Base-by-base conservation (phyloP, 2,113 vertebrate genomes). In the Gnathonemus longibarbis region DNA sequence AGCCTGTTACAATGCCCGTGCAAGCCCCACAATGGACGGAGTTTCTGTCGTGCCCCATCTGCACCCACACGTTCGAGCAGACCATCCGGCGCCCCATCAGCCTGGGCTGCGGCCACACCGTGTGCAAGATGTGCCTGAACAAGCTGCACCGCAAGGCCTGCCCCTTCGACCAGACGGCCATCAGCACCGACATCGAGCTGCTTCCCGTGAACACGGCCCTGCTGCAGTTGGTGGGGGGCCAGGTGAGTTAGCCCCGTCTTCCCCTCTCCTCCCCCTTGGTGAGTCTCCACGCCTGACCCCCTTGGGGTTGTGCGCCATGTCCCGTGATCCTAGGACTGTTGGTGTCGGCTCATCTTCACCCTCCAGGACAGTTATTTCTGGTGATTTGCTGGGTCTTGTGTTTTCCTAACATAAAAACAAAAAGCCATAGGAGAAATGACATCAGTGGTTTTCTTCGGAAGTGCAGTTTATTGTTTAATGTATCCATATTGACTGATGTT, bases 11-110 rank as follows among this genome's bases (percentile, higher is more conserved):
- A 95, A 99, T 99, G 98, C 98, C 98, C 95, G 98, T 99, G 95
- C 98, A 99, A 98, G 98, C 98, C 95, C 98, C 98, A 95, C 98
- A 99, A 96, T 99, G 98, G 98, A 99, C 98, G 89, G 98, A 99
- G 96, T 99, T 99, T 95, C 96, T 99, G 93, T 97, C 98, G 96
- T 99, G 98, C 96, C 98, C 98, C 0, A 99, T 99, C 97, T 99
- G 98, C 97, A 99, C 98, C 92, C 98, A 99, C 95, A 99, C 98
- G 88, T 99, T 99, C 88, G 98, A 99, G 89, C 98, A 99, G 95
- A 98, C 98, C 0, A 97, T 99, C 93, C 97, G 98, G 42, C 96
- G 98, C 94, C 98, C 98, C 93, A 99, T 99, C 96, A 99, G 98
- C 92, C 94, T 99, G 95, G 98, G 98, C 86, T 99, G 98, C 17